Conservation (phyloP, 2,113 vertebrate species). For the Delphinus delphis region DNA sequence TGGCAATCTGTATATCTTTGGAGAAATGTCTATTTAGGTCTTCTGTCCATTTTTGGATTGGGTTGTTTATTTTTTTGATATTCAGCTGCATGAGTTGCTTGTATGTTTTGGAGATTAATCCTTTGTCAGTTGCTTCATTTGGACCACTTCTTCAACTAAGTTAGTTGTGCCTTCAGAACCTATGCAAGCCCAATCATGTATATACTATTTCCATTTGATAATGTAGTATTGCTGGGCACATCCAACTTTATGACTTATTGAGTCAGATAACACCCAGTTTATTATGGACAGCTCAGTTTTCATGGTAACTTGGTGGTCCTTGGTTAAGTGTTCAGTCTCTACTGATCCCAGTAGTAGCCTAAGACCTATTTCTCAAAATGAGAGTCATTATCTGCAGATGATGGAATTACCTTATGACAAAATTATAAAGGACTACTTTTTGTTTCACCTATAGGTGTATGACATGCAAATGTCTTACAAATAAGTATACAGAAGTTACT, state of each 20-base stretch:
- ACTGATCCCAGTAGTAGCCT: not conserved
- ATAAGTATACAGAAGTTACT: not conserved
- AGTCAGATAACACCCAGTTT: not conserved
- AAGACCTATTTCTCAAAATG: not conserved
- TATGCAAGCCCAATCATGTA: not conserved
- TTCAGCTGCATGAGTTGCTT: too few relatives aligned
- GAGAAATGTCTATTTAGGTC: too few relatives aligned
- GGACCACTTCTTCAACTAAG: not conserved
- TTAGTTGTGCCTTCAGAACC: not conserved
- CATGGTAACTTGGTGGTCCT: not conserved
- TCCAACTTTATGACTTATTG: not conserved
- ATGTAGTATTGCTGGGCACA: not conserved
- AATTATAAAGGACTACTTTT: not conserved
- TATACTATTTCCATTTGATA: not conserved
- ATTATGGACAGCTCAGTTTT: too few relatives aligned
- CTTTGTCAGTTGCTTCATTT: too few relatives aligned
- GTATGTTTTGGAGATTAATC: too few relatives aligned
- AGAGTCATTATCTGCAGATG: not conserved
- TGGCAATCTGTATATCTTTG: too few relatives aligned
- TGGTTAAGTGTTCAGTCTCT: not conserved
- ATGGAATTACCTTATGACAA: not conserved
- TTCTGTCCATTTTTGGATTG: too few relatives aligned
- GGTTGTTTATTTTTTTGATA: too few relatives aligned
- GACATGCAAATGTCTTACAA: not conserved
- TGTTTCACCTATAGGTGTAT: not conserved